These are phyloP conservation scores for Leucoptera coffeella DNA, from an alignment of 2,888 invertebrate genomes.

Conservation along the genomic window DNA sequence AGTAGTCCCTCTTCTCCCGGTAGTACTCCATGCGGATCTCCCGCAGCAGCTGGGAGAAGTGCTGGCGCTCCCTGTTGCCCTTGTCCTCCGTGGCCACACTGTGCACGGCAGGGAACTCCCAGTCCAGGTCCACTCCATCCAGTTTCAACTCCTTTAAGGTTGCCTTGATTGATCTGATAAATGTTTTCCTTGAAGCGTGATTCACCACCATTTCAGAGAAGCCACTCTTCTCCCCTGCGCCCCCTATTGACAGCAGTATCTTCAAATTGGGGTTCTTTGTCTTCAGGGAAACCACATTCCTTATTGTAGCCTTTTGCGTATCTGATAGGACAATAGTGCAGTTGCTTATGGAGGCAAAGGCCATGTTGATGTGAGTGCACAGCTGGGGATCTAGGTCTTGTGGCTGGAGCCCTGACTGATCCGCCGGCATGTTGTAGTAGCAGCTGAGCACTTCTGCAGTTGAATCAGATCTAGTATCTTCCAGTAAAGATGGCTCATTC, in stretches of 20 bases:
- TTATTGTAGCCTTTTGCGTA: conserved; percentile 22
- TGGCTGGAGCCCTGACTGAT: conserved; percentile 21
- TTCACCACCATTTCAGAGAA: conserved; percentile 68
- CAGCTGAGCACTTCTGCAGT: too few relatives aligned
- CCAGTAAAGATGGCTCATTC: too few relatives aligned
- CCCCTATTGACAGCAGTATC: conserved; percentile 72
- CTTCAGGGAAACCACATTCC: conserved; percentile 48
- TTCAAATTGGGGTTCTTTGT: conserved; percentile 59
- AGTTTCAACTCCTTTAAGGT: conserved; percentile 47
- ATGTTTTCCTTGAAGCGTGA: conserved; percentile 63
- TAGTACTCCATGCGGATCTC: conserved; percentile 66
- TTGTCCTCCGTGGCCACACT: conserved; percentile 5
- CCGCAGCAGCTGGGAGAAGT: conserved; percentile 67
- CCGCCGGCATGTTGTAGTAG: conserved; percentile 60
- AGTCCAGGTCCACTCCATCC: conserved; percentile 75
- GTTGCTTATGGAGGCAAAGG: conserved; percentile 61
- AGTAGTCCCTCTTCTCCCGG: conserved; percentile 49
- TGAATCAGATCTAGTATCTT: too few relatives aligned
- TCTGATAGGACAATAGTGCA: conserved; percentile 51
- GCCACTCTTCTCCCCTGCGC: conserved; percentile 50
- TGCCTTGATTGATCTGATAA: conserved; percentile 48
- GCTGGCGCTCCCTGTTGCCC: conserved; percentile 53
- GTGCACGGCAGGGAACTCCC: conserved; percentile 77
- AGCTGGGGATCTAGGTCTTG: conserved; percentile 60
- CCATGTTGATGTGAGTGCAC: conserved; percentile 80